These are phyloP conservation scores for Drosophila sordidula DNA, from an alignment of 2,888 invertebrate genomes.

Conservation along the genomic window DNA sequence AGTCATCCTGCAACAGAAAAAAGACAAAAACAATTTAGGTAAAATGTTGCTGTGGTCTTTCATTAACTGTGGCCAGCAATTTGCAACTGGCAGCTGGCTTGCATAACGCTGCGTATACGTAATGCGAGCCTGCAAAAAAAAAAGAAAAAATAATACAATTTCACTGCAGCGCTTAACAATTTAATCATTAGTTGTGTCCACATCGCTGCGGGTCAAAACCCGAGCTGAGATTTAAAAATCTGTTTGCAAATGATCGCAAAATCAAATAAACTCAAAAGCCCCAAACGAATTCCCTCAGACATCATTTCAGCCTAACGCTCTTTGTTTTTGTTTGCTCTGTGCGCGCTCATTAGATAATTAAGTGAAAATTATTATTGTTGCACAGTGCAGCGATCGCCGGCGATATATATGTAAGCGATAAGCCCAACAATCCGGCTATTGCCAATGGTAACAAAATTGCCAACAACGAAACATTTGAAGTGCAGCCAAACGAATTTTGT, in stretches of 20 bases:
- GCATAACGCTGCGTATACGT: slow-evolving; percentile 68
- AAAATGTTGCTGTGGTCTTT: slow-evolving; percentile 13
- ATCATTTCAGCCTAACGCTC: slow-evolving; percentile 45
- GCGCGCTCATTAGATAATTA: slow-evolving; percentile 78
- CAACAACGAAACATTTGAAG: slow-evolving; percentile 63
- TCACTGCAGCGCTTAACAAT: slow-evolving; percentile 56
- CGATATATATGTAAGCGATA: slow-evolving; percentile 39
- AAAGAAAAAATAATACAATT: slow-evolving; percentile 23
- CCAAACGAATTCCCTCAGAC: slow-evolving; percentile 13
- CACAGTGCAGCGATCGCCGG: slow-evolving; percentile 47
- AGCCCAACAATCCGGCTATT: slow-evolving; percentile 43
- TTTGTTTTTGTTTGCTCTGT: slow-evolving; percentile 23
- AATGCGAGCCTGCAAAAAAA: slow-evolving; percentile 31
- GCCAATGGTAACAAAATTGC: slow-evolving; percentile 39
- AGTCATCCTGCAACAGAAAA: slow-evolving; percentile 82
- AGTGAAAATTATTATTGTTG: slow-evolving; percentile 82
- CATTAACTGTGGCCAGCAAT: slow-evolving; percentile 40
- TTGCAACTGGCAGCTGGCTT: slow-evolving; percentile 16
- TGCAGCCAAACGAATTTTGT: slow-evolving; percentile 61
- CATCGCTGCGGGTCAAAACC: slow-evolving; percentile 45
- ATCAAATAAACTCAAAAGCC: slow-evolving; percentile 36
- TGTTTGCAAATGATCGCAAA: slow-evolving; percentile 74
- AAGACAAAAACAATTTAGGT: slow-evolving; percentile 20
- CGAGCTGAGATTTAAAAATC: slow-evolving; percentile 28
- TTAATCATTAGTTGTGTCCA: slow-evolving; percentile 75